Evolutionary conservation across 1,140 invertebrate genomes (phyloP), one percentile per base, ranked within the genome.

Genomic region (Calliopsis andreniformis): DNA sequence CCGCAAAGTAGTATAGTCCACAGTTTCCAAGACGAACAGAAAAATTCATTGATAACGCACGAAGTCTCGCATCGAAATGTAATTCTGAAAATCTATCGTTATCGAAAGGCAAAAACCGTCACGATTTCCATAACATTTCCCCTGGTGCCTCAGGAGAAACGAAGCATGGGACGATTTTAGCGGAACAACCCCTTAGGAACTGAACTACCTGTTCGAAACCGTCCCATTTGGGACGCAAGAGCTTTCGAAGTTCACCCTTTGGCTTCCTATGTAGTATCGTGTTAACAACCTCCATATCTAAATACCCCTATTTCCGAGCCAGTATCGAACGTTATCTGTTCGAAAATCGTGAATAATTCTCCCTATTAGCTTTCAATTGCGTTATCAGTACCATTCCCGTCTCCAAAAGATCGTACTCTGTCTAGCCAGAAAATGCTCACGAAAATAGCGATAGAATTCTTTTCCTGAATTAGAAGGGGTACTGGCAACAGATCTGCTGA

Each of bases 101-200:
- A 71, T 35, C 56, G 30, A 16, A 10, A 39, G 42, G 16, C 30
- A 20, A 49, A n/a, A 20, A 25, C 23, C n/a, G 14, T 7, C 42
- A 2, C 55, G 42, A 71, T 71, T 71, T 62, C n/a, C 68, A 28
- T 61, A 47, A 49, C 56, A n/a, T 14, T 23, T 14, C 16, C 30
- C 30, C 2, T 16, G n/a, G 14, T 25, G 1, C 10, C 6, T 7
- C 47, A 8, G 35, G n/a, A 25, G 5, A 35, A 18, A 51, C 10
- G 35, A 25, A 39, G 5, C 8, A 4, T 12, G 10, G 0, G n/a
- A 7, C n/a, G 16, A 18, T 8, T 43, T 16, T 6, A 35, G 35
- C 5, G 30, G 30, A 53, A 53, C 63, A 35, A 30, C 64, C 35
- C 25, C 16, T 20, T 53, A 20, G 20, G 7, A 47, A 49, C 45